These are phyloP conservation scores for Engystomops pustulosus DNA, from an alignment of 2,113 vertebrate genomes.

Conservation along the genomic window DNA sequence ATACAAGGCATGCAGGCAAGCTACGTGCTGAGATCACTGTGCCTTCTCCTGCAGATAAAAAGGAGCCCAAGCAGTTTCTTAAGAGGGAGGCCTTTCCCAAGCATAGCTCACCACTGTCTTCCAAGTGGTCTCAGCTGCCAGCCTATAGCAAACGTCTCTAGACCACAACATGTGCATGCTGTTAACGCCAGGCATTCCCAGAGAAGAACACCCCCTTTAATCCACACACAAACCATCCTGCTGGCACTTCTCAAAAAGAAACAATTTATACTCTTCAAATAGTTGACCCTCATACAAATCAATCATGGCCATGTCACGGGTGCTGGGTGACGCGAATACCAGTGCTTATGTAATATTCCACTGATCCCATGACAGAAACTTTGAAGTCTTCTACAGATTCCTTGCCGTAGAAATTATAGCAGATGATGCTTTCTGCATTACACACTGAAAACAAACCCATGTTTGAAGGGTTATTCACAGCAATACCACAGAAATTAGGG, in stretches of 20 bases:
- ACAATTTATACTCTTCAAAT: not conserved
- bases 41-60: not conserved
- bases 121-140: constrained; percentile 25
- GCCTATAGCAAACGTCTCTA: not conserved
- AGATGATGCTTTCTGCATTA: not conserved
- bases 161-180: constrained; percentile 51
- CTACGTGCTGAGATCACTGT: not conserved
- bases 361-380: not conserved
- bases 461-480: not conserved
- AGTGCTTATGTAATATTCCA: not conserved
- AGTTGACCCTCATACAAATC: not conserved
- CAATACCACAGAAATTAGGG: too few relatives aligned
- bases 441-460: not conserved
- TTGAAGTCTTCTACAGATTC: not conserved
- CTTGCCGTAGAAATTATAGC: not conserved
- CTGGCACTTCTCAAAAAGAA: not conserved
- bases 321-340: not conserved
- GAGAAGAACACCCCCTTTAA: not conserved
- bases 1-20: not conserved
- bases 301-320: not conserved
- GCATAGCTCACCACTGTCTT: not conserved
- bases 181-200: constrained; percentile 25
- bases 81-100: not conserved
- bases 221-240: not conserved
- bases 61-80: not conserved